Evolutionary conservation across 2,113 vertebrate species (phyloP).

Genomic region (Gambusia affinis): DNA sequence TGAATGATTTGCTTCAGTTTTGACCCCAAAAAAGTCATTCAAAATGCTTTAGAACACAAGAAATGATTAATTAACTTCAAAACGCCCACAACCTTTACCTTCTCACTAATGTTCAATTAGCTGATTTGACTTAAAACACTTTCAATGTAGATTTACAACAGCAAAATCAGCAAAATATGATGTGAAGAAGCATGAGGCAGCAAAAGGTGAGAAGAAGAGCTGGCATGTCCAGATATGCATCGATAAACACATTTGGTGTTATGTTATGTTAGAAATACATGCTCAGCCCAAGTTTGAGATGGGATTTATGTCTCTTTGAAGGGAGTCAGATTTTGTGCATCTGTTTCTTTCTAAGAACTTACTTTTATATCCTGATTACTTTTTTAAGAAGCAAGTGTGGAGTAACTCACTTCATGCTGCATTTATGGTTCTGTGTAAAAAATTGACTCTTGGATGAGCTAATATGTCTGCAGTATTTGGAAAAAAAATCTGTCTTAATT

Average conservation of each 20-base stretch:
- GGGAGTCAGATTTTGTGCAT: neutral
- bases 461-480: too few relatives aligned
- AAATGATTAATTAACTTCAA: neutral
- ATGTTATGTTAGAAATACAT: neutral
- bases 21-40: neutral
- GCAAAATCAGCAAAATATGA: neutral
- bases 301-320: neutral
- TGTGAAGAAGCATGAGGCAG: too few relatives aligned
- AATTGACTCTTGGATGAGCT: too few relatives aligned
- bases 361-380: neutral
- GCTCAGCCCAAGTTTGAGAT: neutral
- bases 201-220: neutral
- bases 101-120: conserved; percentile 19
- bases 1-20: conserved; percentile 2
- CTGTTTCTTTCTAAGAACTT: neutral
- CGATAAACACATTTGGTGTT: too few relatives aligned
- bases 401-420: too few relatives aligned
- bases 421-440: too few relatives aligned
- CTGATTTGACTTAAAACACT: neutral
- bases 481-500: too few relatives aligned
- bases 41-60: neutral
- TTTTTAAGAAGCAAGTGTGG: too few relatives aligned
- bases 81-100: neutral
- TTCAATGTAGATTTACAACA: neutral
- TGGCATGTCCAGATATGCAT: too few relatives aligned